Evolutionary conservation across 1,140 invertebrate genomes (phyloP).

Genomic region (Goniozus legneri): DNA sequence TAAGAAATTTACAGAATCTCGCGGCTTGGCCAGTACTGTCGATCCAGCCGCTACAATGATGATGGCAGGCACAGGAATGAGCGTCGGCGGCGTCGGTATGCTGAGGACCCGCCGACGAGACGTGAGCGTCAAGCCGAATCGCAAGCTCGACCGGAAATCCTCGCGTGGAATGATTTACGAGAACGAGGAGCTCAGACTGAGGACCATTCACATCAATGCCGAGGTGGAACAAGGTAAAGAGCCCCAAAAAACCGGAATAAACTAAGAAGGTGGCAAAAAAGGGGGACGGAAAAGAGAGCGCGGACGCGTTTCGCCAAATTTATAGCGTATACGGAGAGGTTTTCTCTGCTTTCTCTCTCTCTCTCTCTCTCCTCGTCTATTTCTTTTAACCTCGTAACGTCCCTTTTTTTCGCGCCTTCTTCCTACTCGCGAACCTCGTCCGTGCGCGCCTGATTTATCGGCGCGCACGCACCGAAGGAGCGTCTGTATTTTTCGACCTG

Average conservation of each 20-base stretch:
- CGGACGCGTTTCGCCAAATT: conserved; percentile 12
- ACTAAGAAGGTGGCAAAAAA: not conserved
- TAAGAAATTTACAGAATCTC: too few species aligned
- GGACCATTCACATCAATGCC: conserved; percentile 89
- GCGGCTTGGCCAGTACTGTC: too few species aligned
- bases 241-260: not conserved
- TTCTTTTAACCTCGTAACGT: not conserved
- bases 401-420: conserved; percentile 1
- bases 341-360: not conserved
- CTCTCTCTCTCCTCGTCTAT: not conserved
- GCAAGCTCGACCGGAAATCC: conserved; percentile 76
- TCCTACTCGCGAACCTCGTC: too few species aligned
- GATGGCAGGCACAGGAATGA: conserved; percentile 40
- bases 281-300: not conserved
- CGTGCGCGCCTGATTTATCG: too few species aligned
- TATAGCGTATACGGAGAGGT: conserved; percentile 18
- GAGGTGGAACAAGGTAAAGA: conserved; percentile 80
- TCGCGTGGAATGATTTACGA: conserved; percentile 85
- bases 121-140: conserved; percentile 70
- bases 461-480: too few species aligned
- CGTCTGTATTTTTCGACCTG: too few species aligned
- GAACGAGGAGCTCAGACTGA: conserved; percentile 84
- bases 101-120: conserved; percentile 66
- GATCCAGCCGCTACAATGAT: too few species aligned
- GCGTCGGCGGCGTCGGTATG: conserved; percentile 55